phyloP scores from a whole-genome alignment of 1,140 invertebrate genomes.

The Teleogryllus occipitalis region DNA sequence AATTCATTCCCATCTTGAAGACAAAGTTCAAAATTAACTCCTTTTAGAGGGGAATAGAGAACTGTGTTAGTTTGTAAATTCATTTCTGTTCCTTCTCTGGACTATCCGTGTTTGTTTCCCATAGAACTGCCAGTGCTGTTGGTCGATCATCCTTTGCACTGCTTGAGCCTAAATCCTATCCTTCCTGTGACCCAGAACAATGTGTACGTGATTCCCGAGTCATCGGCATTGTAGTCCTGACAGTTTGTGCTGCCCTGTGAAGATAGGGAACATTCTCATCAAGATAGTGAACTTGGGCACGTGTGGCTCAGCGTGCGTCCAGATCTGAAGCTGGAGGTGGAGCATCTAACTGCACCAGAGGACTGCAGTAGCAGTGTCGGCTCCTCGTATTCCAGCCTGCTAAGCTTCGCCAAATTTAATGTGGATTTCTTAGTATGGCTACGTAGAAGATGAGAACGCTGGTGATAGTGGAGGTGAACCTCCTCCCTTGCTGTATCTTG shows the following conservation, averaged over 20 bases:
- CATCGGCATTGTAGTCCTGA: background rate
- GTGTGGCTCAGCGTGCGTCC: background rate
- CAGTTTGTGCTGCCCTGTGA: background rate
- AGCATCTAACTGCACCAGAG: background rate
- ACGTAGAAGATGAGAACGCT: background rate
- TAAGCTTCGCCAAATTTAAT: background rate
- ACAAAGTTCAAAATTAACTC: constrained; percentile 2
- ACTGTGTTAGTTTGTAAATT: background rate
- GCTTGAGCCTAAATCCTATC: background rate
- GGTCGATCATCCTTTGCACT: no score
- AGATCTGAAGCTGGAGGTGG: background rate
- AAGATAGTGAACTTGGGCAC: background rate
- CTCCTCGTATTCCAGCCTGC: background rate
- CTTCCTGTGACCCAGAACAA: background rate
- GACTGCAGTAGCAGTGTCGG: background rate
- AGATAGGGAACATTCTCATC: background rate
- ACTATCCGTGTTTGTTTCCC: no score
- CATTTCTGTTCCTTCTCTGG: background rate
- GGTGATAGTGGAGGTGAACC: background rate
- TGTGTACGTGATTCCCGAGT: no score
- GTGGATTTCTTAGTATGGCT: background rate
- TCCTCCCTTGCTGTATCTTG: background rate
- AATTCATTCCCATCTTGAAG: background rate
- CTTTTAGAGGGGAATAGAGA: background rate
- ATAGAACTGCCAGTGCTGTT: no score